phyloP scores from a whole-genome alignment of 1,140 invertebrate genomes.

The Aradophagus sp. region DNA sequence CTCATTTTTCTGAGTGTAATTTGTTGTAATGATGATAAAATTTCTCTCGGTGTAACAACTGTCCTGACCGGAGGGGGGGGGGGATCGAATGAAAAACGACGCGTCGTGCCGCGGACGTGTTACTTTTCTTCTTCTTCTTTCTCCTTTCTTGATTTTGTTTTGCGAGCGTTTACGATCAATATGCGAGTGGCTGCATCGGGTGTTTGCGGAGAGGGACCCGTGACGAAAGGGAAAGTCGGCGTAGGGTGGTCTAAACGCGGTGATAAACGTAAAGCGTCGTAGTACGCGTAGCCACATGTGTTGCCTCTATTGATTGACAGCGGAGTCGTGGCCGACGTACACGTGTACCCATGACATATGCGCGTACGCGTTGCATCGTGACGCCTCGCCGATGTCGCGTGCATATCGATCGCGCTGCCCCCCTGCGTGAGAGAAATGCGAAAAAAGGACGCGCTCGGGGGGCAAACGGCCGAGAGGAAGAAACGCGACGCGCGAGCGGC shows the following conservation, averaged over 20 bases:
- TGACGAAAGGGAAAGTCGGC: conserved; percentile 53
- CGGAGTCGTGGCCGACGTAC: conserved; percentile 43
- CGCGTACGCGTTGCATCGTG: conserved; percentile 43
- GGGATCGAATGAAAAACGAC: too few species aligned
- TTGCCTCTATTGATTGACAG: conserved; percentile 53
- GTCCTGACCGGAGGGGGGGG: too few species aligned
- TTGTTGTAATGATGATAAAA: too few species aligned
- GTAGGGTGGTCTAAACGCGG: conserved; percentile 49
- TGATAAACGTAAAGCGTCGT: conserved; percentile 52
- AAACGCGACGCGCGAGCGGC: too few species aligned
- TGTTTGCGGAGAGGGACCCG: conserved; percentile 41
- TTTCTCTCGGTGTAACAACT: too few species aligned
- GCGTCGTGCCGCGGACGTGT: too few species aligned
- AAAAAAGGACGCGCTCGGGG: conserved; percentile 2
- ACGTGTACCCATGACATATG: conserved; percentile 49
- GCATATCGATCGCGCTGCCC: conserved; percentile 45
- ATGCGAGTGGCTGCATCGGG: conserved; percentile 46
- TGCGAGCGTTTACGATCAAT: conserved; percentile 48
- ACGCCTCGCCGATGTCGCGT: conserved; percentile 39
- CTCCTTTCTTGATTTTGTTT: conserved; percentile 43
- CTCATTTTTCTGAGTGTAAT: too few species aligned
- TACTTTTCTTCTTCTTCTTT: too few species aligned
- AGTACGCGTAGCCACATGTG: conserved; percentile 53
- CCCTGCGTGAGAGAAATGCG: conserved; percentile 6
- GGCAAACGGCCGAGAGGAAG: conserved; percentile 6